Conservation (phyloP, 2,888 invertebrate genomes). For the Scaptomyza flava region DNA sequence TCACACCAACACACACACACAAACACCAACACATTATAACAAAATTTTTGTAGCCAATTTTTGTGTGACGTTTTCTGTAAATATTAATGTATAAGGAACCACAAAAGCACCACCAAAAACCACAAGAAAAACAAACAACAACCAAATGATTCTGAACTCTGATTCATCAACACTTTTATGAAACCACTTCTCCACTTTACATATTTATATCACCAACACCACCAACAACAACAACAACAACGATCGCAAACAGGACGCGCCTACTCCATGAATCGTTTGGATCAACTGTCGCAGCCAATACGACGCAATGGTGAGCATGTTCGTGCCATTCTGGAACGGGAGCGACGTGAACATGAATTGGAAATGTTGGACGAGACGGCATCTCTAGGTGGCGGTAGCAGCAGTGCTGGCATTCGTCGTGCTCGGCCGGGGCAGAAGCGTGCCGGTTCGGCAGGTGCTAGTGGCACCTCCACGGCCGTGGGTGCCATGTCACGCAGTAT, state of each 20-base stretch:
- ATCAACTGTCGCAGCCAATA: constrained; percentile 91
- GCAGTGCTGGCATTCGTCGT: constrained; percentile 32
- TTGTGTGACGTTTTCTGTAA: constrained; percentile 58
- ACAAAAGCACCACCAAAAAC: constrained; percentile 48
- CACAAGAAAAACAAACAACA: constrained; percentile 34
- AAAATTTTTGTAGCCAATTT: constrained; percentile 50
- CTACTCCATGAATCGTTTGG: constrained; percentile 96
- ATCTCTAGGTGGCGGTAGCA: constrained; percentile 61
- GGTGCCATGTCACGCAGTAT: constrained; percentile 88
- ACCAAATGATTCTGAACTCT: constrained; percentile 44
- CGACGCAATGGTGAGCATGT: constrained; percentile 85
- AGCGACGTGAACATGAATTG: constrained; percentile 82
- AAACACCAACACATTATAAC: not conserved
- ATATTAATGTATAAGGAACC: constrained; percentile 50
- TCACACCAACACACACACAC: constrained; percentile 8
- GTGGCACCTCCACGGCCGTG: constrained; percentile 65
- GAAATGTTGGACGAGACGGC: constrained; percentile 83
- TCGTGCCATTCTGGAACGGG: constrained; percentile 83
- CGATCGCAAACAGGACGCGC: constrained; percentile 89
- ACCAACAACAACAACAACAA: constrained; percentile 28
- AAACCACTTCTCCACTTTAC: constrained; percentile 66
- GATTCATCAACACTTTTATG: constrained; percentile 69
- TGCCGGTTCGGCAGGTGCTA: constrained; percentile 47
- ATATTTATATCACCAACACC: constrained; percentile 55
- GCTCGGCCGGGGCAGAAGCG: constrained; percentile 28